Percentiles rank a stretch among this genome's conserved stretches.
These are phyloP conservation scores for Rotaria macrura DNA, from an alignment of 2,888 invertebrate genomes.

Conservation along the genomic window DNA sequence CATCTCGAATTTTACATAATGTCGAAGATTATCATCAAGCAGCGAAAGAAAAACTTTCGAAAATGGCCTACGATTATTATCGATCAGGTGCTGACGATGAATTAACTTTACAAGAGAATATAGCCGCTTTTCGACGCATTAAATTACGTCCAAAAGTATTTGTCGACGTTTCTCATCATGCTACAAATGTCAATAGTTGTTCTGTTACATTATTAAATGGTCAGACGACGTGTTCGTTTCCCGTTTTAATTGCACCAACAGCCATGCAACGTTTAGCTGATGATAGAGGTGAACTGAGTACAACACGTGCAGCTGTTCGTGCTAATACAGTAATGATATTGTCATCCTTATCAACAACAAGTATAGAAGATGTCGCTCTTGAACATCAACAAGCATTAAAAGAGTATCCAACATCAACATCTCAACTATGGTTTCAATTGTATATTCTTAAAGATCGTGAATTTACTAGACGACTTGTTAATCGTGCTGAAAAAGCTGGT, in stretches of 20 bases:
- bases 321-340: not conserved
- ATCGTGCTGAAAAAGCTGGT: slow-evolving; percentile 68
- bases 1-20: not conserved
- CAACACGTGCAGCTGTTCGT: slow-evolving; percentile 50
- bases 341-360: slow-evolving; percentile 61
- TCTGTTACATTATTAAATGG: slow-evolving; percentile 36
- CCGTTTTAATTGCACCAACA: slow-evolving; percentile 69
- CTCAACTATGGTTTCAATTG: slow-evolving; percentile 77
- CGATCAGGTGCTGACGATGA: slow-evolving; percentile 73
- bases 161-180: slow-evolving; percentile 61
- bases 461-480: slow-evolving; percentile 55
- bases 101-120: slow-evolving; percentile 63
- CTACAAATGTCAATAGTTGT: slow-evolving; percentile 47
- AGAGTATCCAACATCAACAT: slow-evolving; percentile 41
- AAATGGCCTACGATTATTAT: slow-evolving; percentile 62
- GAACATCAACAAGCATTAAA: slow-evolving; percentile 44
- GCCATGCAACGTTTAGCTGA: slow-evolving; percentile 86
- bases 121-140: slow-evolving; percentile 55
- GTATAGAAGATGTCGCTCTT: slow-evolving; percentile 72
- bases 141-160: slow-evolving; percentile 62
- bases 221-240: slow-evolving; percentile 55
- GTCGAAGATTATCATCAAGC: not conserved
- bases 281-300: slow-evolving; percentile 73
- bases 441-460: slow-evolving; percentile 63
- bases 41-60: slow-evolving; percentile 34